Base-by-base conservation (phyloP, 2,797 vertebrate genomes). In the Mus spretus region DNA sequence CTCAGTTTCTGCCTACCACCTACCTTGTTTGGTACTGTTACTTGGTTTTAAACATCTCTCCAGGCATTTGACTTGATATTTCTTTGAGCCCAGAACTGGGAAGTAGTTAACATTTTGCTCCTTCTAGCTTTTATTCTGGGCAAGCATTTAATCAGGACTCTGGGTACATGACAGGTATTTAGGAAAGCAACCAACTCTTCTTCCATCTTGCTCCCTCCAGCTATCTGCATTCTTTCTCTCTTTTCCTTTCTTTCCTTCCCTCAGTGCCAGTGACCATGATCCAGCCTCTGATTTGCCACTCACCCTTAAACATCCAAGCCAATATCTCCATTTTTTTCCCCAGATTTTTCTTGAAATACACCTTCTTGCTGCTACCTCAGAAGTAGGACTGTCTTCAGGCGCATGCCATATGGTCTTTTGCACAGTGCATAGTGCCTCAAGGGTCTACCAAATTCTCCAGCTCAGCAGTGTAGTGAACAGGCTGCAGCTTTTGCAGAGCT, bases 31-130 rank as follows among this genome's bases (percentile, higher is more conserved):
- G 84, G 1, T 34, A 11, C 53, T 40, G 1, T 63, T 11, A 3
- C 24, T 67, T 89, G 0, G 24, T 85, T 34, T 93, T 70, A 44
- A 13, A 86, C 67, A 72, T 93, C 31, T 90, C 22, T 79, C 1
- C 85, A 50, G 55, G 77, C 70, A 55, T 95, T 90, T 90, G 72
- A 59, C 59, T 88, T 31, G 57, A 17, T 83, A 34, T 86, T 6
- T 81, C 59, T 95, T 4, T 85, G 78, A 95, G 12, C 57, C 37
- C 50, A n/a, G n/a, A 75, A 2, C 12, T 84, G 74, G 79, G 63
- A 89, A 65, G 67, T 28, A 47, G 82, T 87, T 84, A n/a, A 70
- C 50, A 34, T 55, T 90, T 81, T 75, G 6, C 84, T 79, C 44
- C 65, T 31, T 90, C 22, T 65, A 37, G 0, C 90, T 94, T 90